A percentile compares a stretch with the other conserved stretches of the same genome.
These are phyloP conservation scores for Erythrolamprus reginae DNA, from an alignment of 2,113 vertebrate genomes.

Conservation along the genomic window DNA sequence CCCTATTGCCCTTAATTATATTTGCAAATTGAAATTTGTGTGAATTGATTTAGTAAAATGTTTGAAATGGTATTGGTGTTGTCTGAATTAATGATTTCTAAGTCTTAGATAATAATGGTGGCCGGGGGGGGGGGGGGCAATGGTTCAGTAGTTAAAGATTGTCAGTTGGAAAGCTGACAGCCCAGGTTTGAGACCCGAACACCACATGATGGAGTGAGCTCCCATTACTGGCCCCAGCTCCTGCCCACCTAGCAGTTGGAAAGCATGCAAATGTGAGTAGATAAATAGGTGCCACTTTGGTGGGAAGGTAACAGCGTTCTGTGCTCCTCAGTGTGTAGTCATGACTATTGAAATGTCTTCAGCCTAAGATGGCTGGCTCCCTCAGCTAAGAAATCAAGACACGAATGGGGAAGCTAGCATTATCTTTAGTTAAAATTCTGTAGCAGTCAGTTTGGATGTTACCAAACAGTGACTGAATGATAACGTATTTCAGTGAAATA, in stretches of 20 bases:
- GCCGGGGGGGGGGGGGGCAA: background rate
- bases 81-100: conserved; percentile 36
- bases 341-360: background rate
- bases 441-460: background rate
- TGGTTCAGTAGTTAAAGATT: background rate
- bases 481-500: background rate
- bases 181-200: background rate
- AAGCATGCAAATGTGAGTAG: background rate
- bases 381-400: background rate
- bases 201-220: background rate
- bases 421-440: background rate
- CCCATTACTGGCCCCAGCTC: background rate
- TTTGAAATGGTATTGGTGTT: conserved; percentile 69
- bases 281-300: background rate
- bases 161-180: background rate
- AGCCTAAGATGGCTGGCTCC: background rate
- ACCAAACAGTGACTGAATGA: background rate
- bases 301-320: background rate
- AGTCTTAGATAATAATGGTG: background rate
- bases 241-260: background rate
- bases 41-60: conserved; percentile 87
- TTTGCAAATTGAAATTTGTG: conserved; percentile 84
- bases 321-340: background rate
- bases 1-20: conserved; percentile 74
- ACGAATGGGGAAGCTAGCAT: background rate